Evolutionary conservation across 2,888 invertebrate species (phyloP).

Genomic region (Lithophane socia): DNA sequence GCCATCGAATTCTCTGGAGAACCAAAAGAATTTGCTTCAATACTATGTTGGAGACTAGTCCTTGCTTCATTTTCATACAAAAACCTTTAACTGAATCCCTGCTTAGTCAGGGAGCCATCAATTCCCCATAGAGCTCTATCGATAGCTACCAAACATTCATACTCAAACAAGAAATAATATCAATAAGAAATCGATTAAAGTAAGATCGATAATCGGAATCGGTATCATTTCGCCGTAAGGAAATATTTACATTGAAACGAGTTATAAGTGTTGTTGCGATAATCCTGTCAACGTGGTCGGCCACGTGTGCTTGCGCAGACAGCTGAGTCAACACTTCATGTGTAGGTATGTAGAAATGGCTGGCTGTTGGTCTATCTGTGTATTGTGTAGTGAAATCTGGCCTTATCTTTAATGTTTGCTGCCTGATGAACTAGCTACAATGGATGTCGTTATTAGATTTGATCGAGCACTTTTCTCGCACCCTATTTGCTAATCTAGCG

Average conservation of each 20-base stretch:
- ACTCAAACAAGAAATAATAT: not conserved
- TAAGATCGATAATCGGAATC: slow-evolving; percentile 44
- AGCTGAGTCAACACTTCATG: slow-evolving; percentile 74
- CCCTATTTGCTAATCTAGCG: not conserved
- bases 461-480: not conserved
- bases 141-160: not conserved
- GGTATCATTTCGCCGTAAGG: slow-evolving; percentile 52
- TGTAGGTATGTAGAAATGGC: slow-evolving; percentile 54
- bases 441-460: slow-evolving; percentile 5
- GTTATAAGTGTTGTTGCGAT: slow-evolving; percentile 62
- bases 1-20: slow-evolving; percentile 20
- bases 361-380: slow-evolving; percentile 32
- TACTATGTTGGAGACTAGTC: slow-evolving; percentile 15
- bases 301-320: slow-evolving; percentile 74
- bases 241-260: slow-evolving; percentile 68
- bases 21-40: slow-evolving; percentile 6
- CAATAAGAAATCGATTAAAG: slow-evolving; percentile 38
- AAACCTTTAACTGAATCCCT: not conserved
- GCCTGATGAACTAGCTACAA: slow-evolving; percentile 28
- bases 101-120: not conserved
- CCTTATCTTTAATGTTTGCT: slow-evolving; percentile 21
- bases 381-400: slow-evolving; percentile 24
- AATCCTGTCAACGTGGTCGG: slow-evolving; percentile 63
- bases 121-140: not conserved
- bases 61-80: slow-evolving; percentile 17